Base-by-base conservation (phyloP, 1,140 invertebrate genomes). In the Periplaneta americana region DNA sequence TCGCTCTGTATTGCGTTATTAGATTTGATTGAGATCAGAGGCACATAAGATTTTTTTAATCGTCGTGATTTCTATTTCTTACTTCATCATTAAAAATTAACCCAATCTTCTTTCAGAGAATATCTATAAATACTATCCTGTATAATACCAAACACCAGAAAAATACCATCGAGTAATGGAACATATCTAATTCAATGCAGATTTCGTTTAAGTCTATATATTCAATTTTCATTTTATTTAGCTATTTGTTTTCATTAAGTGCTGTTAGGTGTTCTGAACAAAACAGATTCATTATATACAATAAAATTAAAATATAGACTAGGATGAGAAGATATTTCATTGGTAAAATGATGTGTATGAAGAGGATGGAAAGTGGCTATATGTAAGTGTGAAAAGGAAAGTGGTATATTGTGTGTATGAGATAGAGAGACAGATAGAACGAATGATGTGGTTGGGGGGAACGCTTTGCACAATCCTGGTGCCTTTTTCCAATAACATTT, bases 401-500 rank as follows among this genome's bases (percentile, higher is more conserved):
- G 48, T 48, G 39, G 22, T 66, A n/a, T 66, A n/a, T n/a, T 66
- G 48, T 66, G 22, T 28, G 48, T 22, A n/a, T 66, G 48, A 66
- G 48, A 66, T 22, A 28, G 48, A 5, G 11, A 22, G 48, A 22
- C 22, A 66, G 48, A 66, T 22, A 28, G 48, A 5, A 28, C 48
- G 48, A 22, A n/a, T 66, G 13, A 28, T 28, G 48, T 13, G n/a
- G 48, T 66, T 34, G 57, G 48, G 31, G 18, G 13, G 28, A 57
- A 74, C n/a, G 75, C 75, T 77, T 80, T 82, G 66, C 39, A 82
- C 34, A 75, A 37, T n/a, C 33, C 75, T 39, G 81, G 81, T 82
- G 82, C 74, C 79, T 48, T 75, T 74, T 82, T 77, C 80, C 82
- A 82, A 82, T 82, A 82, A 82, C 82, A 82, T 82, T 82, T 82